Conservation (phyloP, 1,140 invertebrate species). For the Orchesella cincta region DNA sequence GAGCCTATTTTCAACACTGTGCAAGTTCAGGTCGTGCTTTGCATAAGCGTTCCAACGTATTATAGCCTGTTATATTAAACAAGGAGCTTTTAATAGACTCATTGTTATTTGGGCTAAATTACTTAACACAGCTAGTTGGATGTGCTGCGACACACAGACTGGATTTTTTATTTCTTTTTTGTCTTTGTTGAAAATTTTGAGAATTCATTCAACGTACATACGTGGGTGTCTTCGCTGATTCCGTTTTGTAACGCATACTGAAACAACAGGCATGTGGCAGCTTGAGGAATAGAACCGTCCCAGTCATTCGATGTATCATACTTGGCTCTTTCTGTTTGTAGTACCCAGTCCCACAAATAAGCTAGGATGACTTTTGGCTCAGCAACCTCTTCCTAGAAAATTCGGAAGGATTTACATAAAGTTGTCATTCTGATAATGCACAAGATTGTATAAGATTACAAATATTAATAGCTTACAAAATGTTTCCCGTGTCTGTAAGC, state of each 20-base stretch:
- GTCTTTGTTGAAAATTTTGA: not conserved
- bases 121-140: too few relatives aligned
- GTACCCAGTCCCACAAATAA: conserved; percentile 44
- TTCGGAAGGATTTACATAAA: not conserved
- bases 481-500: conserved; percentile 43
- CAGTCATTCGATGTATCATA: not conserved
- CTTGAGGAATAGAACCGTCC: conserved; percentile 44
- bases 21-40: conserved; percentile 33
- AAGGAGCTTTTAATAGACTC: too few relatives aligned
- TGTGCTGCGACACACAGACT: too few relatives aligned
- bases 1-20: conserved; percentile 22
- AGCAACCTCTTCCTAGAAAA: conserved; percentile 36
- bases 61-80: conserved; percentile 34
- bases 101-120: too few relatives aligned
- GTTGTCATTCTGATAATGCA: not conserved
- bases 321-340: conserved; percentile 32
- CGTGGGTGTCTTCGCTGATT: conserved; percentile 45
- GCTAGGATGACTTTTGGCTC: conserved; percentile 41
- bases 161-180: not conserved
- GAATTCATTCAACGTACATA: not conserved
- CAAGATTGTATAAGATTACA: too few relatives aligned
- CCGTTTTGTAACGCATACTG: conserved; percentile 48
- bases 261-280: conserved; percentile 43
- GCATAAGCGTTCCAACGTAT: conserved; percentile 47
- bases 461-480: conserved; percentile 10